Evolutionary conservation across 2,888 invertebrate genomes (phyloP), one percentile per base, ranked within the genome.

Genomic region (Invenusta paracnida): DNA sequence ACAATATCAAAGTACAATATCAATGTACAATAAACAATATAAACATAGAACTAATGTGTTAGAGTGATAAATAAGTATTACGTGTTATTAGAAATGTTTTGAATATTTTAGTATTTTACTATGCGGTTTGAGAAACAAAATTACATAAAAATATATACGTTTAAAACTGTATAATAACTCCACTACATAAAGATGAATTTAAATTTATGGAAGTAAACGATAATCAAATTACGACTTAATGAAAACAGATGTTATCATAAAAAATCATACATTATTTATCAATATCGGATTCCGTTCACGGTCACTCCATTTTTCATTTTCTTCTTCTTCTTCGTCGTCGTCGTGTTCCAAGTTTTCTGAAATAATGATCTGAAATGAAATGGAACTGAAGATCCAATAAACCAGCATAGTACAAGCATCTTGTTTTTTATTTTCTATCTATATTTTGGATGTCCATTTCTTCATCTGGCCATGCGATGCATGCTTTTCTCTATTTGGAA

Each of bases 311-410:
- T 73, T 13, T n/a, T 73, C 73, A 23, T 73, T 73, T 73, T 73
- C 73, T 73, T 73, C 73, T 23, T 73, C 27, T 73, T 73, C 73
- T 13, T 73, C 73, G 25, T 13, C 73, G 73, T 73, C 73, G 73
- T 73, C 73, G 25, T 73, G 17, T 5, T 73, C 73, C 73, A 73
- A 73, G 23, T 23, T 23, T 73, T 73, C 73, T 73, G 73, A 73
- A 73, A 23, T 73, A 73, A 73, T 73, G 73, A 73, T 73, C 73
- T 5, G 5, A 13, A 23, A 73, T 73, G 73, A 17, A 48, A 48
- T n/a, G n/a, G 73, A 73, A 73, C 73, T 73, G 73, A 23, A 73
- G 73, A 73, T 73, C 73, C 73, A 73, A 73, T 23, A 73, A 73
- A 25, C 23, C 25, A 23, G 73, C 17, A 48, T 23, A 23, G 73